Percentiles rank a stretch among this genome's conserved stretches.
Evolutionary conservation across 2,797 vertebrate genomes (phyloP).

Genomic region (Enteromius paludinosus): DNA sequence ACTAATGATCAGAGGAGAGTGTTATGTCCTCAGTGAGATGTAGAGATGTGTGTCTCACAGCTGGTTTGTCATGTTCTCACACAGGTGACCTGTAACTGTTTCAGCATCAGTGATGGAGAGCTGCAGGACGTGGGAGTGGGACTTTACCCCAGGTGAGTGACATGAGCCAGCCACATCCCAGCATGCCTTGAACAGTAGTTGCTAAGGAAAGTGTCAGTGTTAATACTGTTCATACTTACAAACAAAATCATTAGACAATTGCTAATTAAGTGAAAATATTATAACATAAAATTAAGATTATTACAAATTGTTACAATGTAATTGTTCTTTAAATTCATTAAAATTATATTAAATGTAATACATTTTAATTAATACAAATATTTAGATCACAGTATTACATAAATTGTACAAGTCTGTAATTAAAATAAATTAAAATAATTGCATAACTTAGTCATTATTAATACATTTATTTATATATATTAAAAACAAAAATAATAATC

Average conservation of each 20-base stretch:
- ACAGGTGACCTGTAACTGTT: constrained; percentile 96
- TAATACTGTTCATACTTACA: neutral
- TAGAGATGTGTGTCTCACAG: constrained; percentile 3
- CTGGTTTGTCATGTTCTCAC: constrained; percentile 62
- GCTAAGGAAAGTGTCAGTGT: neutral
- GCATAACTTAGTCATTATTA: neutral
- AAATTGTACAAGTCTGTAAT: neutral
- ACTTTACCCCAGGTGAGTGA: constrained; percentile 91
- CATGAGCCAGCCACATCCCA: neutral
- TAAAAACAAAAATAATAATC: too few relatives aligned
- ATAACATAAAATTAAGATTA: neutral
- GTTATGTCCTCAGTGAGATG: neutral
- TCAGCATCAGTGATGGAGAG: constrained; percentile 94
- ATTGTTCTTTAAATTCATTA: neutral
- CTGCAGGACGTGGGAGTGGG: constrained; percentile 94
- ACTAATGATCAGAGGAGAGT: neutral
- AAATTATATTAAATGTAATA: neutral
- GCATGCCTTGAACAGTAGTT: neutral
- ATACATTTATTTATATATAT: too few relatives aligned
- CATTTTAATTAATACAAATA: neutral
- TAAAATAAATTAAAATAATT: neutral
- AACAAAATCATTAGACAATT: neutral
- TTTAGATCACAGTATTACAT: neutral
- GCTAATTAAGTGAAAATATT: neutral
- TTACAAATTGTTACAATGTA: too few relatives aligned